Conservation (phyloP, 2,888 invertebrate species). For the Crematogaster levior region DNA sequence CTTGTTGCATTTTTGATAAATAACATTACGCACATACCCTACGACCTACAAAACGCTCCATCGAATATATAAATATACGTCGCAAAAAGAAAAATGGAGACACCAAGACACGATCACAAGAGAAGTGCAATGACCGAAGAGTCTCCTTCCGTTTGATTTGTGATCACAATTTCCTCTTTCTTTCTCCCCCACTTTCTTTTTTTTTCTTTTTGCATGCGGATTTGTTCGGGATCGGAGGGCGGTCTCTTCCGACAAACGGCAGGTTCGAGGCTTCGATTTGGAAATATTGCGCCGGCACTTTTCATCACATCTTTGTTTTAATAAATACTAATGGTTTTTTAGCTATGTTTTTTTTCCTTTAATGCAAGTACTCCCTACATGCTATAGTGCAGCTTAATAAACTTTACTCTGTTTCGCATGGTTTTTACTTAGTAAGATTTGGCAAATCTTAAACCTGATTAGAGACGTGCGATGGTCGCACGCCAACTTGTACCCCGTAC, state of each 20-base stretch:
- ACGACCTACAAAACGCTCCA: constrained; percentile 17
- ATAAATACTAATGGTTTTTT: constrained; percentile 81
- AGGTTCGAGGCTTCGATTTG: constrained; percentile 71
- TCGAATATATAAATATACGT: constrained; percentile 3
- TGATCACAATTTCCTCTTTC: not conserved
- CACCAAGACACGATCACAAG: constrained; percentile 21
- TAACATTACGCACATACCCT: constrained; percentile 33
- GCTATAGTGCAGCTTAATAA: constrained; percentile 77
- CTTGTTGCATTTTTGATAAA: constrained; percentile 26
- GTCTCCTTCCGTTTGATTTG: constrained; percentile 24
- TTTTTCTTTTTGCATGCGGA: constrained; percentile 1
- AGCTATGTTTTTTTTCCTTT: constrained; percentile 76
- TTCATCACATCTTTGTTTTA: constrained; percentile 75
- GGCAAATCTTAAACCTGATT: constrained; percentile 80
- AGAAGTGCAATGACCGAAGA: constrained; percentile 26
- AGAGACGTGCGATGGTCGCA: constrained; percentile 61
- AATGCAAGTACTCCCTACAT: constrained; percentile 75
- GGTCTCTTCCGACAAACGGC: constrained; percentile 4
- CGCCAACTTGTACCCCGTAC: constrained; percentile 66
- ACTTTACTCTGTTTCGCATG: constrained; percentile 71
- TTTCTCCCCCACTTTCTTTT: not conserved
- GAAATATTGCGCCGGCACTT: constrained; percentile 80
- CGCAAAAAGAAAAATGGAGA: constrained; percentile 22
- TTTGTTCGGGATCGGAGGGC: not conserved
- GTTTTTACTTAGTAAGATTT: constrained; percentile 75